Evolutionary conservation across 2,797 vertebrate species (phyloP).

Genomic region (Oceanodroma leucorhoa): DNA sequence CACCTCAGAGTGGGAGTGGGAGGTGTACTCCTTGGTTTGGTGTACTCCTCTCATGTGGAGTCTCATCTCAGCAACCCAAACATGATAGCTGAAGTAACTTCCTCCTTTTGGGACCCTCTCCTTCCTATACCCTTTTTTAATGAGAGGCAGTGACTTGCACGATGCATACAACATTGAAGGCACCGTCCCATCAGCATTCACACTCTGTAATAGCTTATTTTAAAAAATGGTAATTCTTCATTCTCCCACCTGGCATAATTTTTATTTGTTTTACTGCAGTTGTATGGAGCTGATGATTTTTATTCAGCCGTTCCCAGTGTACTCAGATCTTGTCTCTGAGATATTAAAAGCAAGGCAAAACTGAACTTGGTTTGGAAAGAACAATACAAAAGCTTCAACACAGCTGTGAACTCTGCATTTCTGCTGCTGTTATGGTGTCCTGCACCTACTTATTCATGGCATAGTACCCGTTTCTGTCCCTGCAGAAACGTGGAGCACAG

Average conservation of each 20-base stretch:
- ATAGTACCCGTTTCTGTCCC: not conserved
- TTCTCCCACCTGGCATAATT: not conserved
- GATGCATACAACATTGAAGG: not conserved
- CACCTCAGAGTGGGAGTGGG: not conserved
- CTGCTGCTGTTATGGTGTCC: not conserved
- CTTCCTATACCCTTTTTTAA: not conserved
- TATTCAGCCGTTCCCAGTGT: not conserved
- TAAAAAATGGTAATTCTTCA: not conserved
- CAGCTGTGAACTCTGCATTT: not conserved
- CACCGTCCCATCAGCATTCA: not conserved
- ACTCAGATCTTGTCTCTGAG: not conserved
- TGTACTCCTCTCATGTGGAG: not conserved
- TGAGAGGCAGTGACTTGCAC: not conserved
- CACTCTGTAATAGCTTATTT: not conserved
- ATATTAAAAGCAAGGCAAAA: not conserved
- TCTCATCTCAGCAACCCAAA: not conserved
- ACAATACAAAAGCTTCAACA: not conserved
- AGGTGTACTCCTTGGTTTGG: not conserved
- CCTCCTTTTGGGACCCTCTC: not conserved
- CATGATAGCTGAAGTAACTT: not conserved
- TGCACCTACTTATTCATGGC: not conserved
- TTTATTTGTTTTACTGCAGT: not conserved
- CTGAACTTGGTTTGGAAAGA: not conserved
- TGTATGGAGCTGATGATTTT: not conserved
- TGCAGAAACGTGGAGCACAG: fast-evolving